Conservation (phyloP, 1,140 invertebrate genomes). For the Atta texana region DNA sequence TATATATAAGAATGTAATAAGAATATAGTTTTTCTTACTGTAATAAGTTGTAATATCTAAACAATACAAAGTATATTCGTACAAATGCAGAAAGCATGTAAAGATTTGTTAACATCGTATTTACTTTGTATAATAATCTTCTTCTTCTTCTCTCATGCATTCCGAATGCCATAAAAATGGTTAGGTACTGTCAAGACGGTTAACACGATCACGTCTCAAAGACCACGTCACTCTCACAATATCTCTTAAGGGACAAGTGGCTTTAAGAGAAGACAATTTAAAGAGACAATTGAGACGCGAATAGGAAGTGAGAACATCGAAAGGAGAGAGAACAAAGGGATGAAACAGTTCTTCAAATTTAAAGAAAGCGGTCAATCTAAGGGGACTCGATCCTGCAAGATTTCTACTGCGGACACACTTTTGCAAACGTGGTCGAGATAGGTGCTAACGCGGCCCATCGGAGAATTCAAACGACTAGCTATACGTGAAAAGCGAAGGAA, state of each 20-base stretch:
- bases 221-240: conserved; percentile 14
- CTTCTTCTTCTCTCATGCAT: background rate
- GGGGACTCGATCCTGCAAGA: background rate
- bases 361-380: conserved; percentile 27
- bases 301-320: background rate
- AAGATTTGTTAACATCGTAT: conserved; percentile 11
- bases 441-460: conserved; percentile 14
- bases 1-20: background rate
- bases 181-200: conserved; percentile 25
- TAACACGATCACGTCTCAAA: conserved; percentile 39
- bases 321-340: background rate
- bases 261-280: conserved; percentile 20
- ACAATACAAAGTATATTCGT: background rate
- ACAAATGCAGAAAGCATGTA: background rate
- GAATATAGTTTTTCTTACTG: background rate
- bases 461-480: conserved; percentile 28
- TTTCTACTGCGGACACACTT: conserved; percentile 15
- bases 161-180: conserved; percentile 10
- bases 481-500: background rate
- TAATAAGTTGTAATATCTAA: background rate
- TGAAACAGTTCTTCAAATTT: background rate
- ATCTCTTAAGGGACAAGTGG: conserved; percentile 11
- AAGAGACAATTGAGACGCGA: conserved; percentile 23
- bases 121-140: background rate
- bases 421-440: conserved; percentile 34